Evolutionary conservation across 2,797 vertebrate species (phyloP).

Genomic region (Leuciscus waleckii): DNA sequence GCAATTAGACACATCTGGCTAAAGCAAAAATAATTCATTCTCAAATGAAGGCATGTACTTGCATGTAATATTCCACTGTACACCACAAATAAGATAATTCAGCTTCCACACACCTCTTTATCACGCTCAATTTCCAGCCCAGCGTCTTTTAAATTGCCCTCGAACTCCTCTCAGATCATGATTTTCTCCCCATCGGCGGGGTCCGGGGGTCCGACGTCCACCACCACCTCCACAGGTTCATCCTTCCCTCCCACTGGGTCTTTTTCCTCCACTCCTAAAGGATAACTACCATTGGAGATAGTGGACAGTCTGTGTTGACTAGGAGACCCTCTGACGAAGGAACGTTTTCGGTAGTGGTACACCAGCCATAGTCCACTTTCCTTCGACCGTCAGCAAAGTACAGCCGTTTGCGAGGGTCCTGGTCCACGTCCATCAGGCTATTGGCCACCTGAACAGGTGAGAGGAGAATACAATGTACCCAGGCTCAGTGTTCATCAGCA

Average conservation of each 20-base stretch:
- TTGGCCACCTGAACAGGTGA: constrained; percentile 81
- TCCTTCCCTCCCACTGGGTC: constrained; percentile 68
- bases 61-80: constrained; percentile 11
- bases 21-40: background rate
- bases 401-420: constrained; percentile 71
- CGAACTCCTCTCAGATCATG: constrained; percentile 90
- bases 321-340: constrained; percentile 46
- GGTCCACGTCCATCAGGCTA: constrained; percentile 77
- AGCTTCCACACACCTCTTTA: constrained; percentile 82
- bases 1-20: background rate
- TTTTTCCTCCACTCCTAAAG: constrained; percentile 58
- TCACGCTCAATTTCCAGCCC: constrained; percentile 95
- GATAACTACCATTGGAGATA: constrained; percentile 87
- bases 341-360: constrained; percentile 85
- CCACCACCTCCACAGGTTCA: constrained; percentile 66
- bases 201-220: constrained; percentile 77
- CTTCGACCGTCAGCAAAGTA: constrained; percentile 88
- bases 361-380: constrained; percentile 93
- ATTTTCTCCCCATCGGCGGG: constrained; percentile 85
- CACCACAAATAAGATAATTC: background rate
- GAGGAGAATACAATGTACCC: constrained; percentile 48
- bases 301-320: constrained; percentile 75
- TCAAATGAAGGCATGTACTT: background rate
- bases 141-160: constrained; percentile 84
- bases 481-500: constrained; percentile 31